A percentile compares a stretch with the other conserved stretches of the same genome.
phyloP scores from a whole-genome alignment of 2,797 vertebrate species.

The Serranus cabrilla region DNA sequence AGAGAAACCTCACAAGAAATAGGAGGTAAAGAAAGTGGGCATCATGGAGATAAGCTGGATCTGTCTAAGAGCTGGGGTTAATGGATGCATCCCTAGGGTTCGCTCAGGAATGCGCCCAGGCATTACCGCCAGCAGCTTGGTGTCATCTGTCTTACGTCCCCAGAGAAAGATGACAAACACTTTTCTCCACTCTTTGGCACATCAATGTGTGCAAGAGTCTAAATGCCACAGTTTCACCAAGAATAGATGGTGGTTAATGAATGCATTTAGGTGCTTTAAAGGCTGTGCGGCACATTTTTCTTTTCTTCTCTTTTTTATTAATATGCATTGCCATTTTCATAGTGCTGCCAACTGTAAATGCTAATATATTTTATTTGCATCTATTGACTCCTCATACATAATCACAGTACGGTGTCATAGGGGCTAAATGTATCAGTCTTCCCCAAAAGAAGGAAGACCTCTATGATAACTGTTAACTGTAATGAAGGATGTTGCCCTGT shows the following conservation, averaged over 20 bases:
- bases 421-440: not conserved
- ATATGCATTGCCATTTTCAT: not conserved
- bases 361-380: not conserved
- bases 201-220: constrained; percentile 9
- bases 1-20: constrained; percentile 35
- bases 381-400: not conserved
- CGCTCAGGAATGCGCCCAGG: constrained; percentile 64
- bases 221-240: constrained; percentile 16
- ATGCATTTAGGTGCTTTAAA: not conserved
- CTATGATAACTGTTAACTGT: not conserved
- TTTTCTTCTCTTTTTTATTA: not conserved
- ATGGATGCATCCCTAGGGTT: constrained; percentile 72
- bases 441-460: fast-evolving
- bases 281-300: not conserved
- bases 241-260: not conserved
- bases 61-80: constrained; percentile 52
- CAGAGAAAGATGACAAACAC: constrained; percentile 67
- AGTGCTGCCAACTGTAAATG: not conserved
- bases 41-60: constrained; percentile 53
- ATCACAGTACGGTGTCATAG: not conserved
- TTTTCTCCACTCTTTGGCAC: constrained; percentile 8
- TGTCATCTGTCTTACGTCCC: constrained; percentile 74
- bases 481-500: not conserved
- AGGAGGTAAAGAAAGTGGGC: constrained; percentile 28
- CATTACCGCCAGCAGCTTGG: constrained; percentile 52